Evolutionary conservation across 1,140 invertebrate species (phyloP), one percentile per base, ranked within the genome.

Genomic region (Drosophila simulans): DNA sequence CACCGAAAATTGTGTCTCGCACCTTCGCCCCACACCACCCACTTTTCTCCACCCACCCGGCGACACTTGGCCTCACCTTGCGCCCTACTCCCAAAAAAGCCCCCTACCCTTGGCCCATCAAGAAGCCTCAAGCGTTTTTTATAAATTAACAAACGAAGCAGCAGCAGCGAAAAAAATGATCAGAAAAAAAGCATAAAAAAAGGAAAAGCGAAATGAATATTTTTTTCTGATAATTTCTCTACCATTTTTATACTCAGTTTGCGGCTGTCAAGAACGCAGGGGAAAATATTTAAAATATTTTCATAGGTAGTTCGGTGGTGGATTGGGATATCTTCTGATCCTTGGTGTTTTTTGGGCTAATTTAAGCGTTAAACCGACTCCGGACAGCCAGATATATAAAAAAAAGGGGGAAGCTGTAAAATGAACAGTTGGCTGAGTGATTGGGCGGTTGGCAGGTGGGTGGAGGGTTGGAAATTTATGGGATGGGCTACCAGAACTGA

Each of bases 141-240:
- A 80, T 88, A 89, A 89, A 89, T 89, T 89, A 89, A 83, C 84
- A 80, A 80, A 83, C 78, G 74, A 78, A 84, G 64, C 73, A 48
- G 63, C 75, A 54, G 39, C 60, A 77, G 70, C 63, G 68, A 48
- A 73, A 77, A 77, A 88, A 88, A 83, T 88, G 77, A 88, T 88
- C 80, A 84, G 64, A 65, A 83, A 89, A 77, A 52, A 27, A n/a
- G 8, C 25, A 37, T 12, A 63, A 43, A 62, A 53, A 37, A 54
- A 43, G 15, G 22, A 56, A 82, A 78, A 70, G 35, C 63, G 48
- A 79, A 88, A 88, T 88, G 83, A 86, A 88, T 88, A 88, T 88
- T 72, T 83, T 77, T 79, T 82, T 74, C 46, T 27, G 54, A 54
- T 80, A 84, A 80, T 76, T 84, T 80, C 64, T 56, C 12, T 34